Base-by-base conservation (phyloP, 2,113 vertebrate species). In the Thamnophis sirtalis region DNA sequence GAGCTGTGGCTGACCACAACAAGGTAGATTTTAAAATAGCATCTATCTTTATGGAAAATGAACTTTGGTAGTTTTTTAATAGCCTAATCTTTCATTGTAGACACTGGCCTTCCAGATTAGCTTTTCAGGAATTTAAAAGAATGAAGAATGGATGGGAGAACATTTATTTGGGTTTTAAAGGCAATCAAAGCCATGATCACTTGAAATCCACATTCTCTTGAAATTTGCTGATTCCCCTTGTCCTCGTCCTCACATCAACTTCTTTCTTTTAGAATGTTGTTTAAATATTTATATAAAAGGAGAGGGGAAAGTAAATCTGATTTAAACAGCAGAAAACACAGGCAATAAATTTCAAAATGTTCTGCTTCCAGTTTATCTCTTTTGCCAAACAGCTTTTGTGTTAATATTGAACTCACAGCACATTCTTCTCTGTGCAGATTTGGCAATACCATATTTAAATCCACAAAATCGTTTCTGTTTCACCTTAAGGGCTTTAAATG, bases 111-210 rank as follows among this genome's bases (percentile, higher is more conserved):
- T 22, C 49, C 48, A 51, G 26, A 54, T 15, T 54, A 10, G 48
- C 19, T 80, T 24, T 80, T 80, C 22, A 49, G 17, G 89, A 26
- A 49, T n/a, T 49, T 50, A 21, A 50, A 10, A 51, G 50, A 33
- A 50, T n/a, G 89, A 88, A 56, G 53, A 88, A 8, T 11, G 43
- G 43, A 15, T 58, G 38, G 54, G 33, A 89, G 33, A 38, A 38
- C 33, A 80, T 17, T 24, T 38, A 48, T 17, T 43, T 58, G 33
- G 5, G 48, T 56, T 28, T 13, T 88, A 28, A 38, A 58, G 55
- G 15, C 10, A 55, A 17, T 91, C 96, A 89, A 89, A 95, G 51
- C 55, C 63, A 89, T 56, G 60, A 26, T 89, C 84, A 91, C 48
- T 92, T 91, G 68, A 28, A 87, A 88, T 55, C 68, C 80, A 89